A percentile compares a stretch with the other conserved stretches of the same genome.
Conservation (phyloP, 2,888 invertebrate genomes). For the Synanthedon myopaeformis region DNA sequence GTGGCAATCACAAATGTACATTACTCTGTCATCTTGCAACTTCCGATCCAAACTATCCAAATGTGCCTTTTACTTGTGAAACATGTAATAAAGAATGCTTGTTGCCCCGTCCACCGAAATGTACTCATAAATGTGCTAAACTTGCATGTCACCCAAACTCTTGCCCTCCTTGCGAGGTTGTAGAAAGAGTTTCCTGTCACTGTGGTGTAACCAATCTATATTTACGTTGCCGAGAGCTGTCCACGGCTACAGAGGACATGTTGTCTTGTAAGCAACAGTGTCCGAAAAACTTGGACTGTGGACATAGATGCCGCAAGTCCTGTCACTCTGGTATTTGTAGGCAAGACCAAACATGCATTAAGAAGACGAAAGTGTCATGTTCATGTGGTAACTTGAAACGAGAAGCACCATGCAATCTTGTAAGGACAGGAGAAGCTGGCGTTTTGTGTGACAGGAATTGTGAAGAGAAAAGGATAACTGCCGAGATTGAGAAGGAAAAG, state of each 20-base stretch:
- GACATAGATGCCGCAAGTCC: conserved; percentile 81
- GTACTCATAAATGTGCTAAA: conserved; percentile 79
- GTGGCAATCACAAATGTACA: conserved; percentile 83
- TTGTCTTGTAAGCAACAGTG: conserved; percentile 86
- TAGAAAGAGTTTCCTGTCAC: conserved; percentile 81
- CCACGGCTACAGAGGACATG: conserved; percentile 55
- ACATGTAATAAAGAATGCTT: conserved; percentile 68
- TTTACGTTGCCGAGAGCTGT: conserved; percentile 78
- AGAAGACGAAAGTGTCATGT: conserved; percentile 84
- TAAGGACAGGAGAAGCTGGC: conserved; percentile 47
- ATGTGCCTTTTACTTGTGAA: conserved; percentile 51
- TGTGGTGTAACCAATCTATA: conserved; percentile 84
- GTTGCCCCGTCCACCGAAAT: conserved; percentile 76
- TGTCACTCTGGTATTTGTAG: conserved; percentile 83
- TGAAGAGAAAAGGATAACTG: conserved; percentile 65
- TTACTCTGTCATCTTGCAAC: conserved; percentile 75
- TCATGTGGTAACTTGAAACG: conserved; percentile 81
- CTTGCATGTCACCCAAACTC: conserved; percentile 77
- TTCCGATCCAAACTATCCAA: conserved; percentile 44
- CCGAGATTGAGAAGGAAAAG: conserved; percentile 63
- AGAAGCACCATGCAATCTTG: conserved; percentile 76
- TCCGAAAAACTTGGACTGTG: conserved; percentile 86
- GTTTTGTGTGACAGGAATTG: conserved; percentile 77
- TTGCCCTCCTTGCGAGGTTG: conserved; percentile 81
- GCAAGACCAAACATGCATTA: conserved; percentile 76